Evolutionary conservation across 2,113 vertebrate species (phyloP).

Genomic region (Centrocercus urophasianus): DNA sequence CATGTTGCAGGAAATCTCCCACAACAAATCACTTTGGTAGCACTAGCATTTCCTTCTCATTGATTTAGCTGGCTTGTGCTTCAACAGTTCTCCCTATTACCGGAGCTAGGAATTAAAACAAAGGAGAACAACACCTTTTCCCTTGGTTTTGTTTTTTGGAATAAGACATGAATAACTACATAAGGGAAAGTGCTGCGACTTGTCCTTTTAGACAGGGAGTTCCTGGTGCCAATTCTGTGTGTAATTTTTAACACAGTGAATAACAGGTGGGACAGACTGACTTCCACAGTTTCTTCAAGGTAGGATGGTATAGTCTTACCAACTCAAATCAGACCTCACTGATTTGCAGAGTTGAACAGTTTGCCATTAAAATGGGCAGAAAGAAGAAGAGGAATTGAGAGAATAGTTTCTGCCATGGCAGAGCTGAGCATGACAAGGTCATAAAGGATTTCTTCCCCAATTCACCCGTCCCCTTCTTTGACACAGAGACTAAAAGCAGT

Average conservation of each 20-base stretch:
- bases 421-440: neutral
- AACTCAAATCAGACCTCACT: neutral
- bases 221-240: neutral
- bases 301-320: neutral
- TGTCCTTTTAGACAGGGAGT: neutral
- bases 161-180: neutral
- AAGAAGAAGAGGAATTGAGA: neutral
- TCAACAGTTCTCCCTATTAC: neutral
- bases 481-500: conserved; percentile 3
- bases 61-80: neutral
- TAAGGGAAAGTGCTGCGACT: neutral
- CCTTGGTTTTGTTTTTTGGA: neutral
- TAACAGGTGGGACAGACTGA: neutral
- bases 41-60: neutral
- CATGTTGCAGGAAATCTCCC: neutral
- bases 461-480: neutral
- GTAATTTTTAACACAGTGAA: neutral
- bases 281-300: conserved; percentile 17
- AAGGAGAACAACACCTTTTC: neutral
- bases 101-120: neutral
- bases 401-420: neutral
- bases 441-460: neutral
- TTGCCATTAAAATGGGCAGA: neutral
- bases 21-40: neutral
- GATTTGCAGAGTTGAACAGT: neutral